Conservation (phyloP, 2,113 vertebrate species). For the Oreotragus oreotragus region DNA sequence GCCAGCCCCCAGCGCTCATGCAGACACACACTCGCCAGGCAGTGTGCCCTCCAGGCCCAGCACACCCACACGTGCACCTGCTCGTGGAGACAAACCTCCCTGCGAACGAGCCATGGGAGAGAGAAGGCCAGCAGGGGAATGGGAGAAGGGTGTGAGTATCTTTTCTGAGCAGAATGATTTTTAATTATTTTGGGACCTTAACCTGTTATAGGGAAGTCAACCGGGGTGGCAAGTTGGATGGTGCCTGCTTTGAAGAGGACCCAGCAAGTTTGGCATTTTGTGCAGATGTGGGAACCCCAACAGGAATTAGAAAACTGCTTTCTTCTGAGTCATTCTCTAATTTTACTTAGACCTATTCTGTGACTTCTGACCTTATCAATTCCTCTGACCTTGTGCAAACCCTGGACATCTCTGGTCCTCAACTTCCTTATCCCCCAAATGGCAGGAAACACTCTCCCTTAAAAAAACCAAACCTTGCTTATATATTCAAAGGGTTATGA, state of each 20-base stretch:
- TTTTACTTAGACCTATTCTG: background rate
- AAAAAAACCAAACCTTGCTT: background rate
- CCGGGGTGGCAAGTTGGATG: background rate
- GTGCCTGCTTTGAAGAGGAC: background rate
- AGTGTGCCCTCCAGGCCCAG: background rate
- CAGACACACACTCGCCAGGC: background rate
- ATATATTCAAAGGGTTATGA: background rate
- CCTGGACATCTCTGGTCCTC: background rate
- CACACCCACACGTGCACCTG: accelerated
- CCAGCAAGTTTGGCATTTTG: background rate
- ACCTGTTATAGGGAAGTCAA: background rate
- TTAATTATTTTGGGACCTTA: background rate
- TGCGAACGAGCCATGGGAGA: accelerated
- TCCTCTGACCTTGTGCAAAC: background rate
- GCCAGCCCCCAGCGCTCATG: accelerated
- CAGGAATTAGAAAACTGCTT: background rate
- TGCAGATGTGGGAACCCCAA: background rate
- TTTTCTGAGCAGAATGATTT: background rate
- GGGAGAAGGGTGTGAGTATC: background rate
- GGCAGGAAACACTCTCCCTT: too few relatives aligned
- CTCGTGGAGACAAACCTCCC: accelerated
- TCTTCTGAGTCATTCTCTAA: background rate
- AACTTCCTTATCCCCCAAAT: background rate
- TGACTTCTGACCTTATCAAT: background rate
- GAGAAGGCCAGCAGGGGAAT: too few relatives aligned